Conservation (phyloP, 2,888 invertebrate genomes). For the Axea sp. region DNA sequence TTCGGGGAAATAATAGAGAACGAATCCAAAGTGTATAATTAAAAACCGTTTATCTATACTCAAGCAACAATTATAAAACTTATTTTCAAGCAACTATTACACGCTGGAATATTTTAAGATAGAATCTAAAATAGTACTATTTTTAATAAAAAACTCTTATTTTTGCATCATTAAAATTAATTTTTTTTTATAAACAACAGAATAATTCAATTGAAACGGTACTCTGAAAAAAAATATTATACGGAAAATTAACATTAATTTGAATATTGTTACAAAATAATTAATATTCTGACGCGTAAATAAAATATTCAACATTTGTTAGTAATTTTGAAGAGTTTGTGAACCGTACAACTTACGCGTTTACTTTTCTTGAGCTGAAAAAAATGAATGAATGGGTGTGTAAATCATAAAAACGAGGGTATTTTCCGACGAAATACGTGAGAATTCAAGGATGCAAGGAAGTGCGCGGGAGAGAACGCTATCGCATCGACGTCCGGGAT, state of each 20-base stretch:
- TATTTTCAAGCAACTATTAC: not conserved
- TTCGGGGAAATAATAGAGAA: constrained; percentile 33
- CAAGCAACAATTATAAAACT: constrained; percentile 12
- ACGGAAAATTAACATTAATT: too few species aligned
- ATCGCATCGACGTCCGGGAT: constrained; percentile 77
- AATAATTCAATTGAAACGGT: too few species aligned
- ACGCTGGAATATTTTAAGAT: too few species aligned
- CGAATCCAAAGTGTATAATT: constrained; percentile 31
- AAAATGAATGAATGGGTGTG: constrained; percentile 37
- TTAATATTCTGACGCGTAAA: too few species aligned
- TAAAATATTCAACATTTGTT: too few species aligned
- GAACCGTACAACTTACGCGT: not conserved
- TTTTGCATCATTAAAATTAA: too few species aligned
- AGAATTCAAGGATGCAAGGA: constrained; percentile 69
- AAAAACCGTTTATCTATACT: constrained; percentile 35
- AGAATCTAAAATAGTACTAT: too few species aligned
- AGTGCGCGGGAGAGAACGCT: constrained; percentile 76
- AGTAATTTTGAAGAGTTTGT: not conserved
- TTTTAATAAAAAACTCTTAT: too few species aligned
- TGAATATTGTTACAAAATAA: too few species aligned
- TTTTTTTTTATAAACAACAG: too few species aligned
- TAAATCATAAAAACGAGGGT: constrained; percentile 39
- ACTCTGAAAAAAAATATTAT: too few species aligned
- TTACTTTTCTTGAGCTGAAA: constrained; percentile 1
- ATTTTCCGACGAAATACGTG: constrained; percentile 43